phyloP scores from a whole-genome alignment of 2,888 invertebrate species.

The Tupiocoris notatus region DNA sequence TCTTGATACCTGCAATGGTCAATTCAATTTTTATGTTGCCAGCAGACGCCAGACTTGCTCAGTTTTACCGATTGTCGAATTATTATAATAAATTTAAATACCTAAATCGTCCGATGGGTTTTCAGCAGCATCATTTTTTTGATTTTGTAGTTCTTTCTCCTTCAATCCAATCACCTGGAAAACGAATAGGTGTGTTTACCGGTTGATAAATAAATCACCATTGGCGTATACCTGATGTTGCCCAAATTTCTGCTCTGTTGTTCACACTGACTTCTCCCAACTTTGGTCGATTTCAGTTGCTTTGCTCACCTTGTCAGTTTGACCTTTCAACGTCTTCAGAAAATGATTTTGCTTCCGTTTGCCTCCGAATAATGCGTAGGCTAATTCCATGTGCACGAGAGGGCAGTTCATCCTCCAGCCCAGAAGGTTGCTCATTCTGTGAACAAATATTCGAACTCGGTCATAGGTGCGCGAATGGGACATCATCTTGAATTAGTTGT shows the following conservation, averaged over 20 bases:
- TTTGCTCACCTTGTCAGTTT: constrained; percentile 10
- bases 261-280: no score
- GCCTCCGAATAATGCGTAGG: not conserved
- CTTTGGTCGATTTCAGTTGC: no score
- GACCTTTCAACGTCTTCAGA: constrained; percentile 12
- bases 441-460: no score
- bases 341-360: constrained; percentile 16
- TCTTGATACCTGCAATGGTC: constrained; percentile 30
- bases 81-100: not conserved
- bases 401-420: constrained; percentile 15
- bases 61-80: no score
- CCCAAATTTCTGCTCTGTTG: no score
- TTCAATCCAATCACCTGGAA: not conserved
- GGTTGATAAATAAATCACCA: no score
- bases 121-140: not conserved
- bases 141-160: not conserved
- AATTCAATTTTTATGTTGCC: not conserved
- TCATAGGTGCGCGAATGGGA: no score
- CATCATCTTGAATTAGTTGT: no score
- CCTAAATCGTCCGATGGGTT: not conserved
- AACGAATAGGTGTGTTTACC: no score
- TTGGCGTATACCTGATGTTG: no score
- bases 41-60: no score
- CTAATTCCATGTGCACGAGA: not conserved
- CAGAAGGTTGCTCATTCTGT: not conserved